Evolutionary conservation across 2,888 invertebrate genomes (phyloP).

Genomic region (Rhogogaster chlorosoma): DNA sequence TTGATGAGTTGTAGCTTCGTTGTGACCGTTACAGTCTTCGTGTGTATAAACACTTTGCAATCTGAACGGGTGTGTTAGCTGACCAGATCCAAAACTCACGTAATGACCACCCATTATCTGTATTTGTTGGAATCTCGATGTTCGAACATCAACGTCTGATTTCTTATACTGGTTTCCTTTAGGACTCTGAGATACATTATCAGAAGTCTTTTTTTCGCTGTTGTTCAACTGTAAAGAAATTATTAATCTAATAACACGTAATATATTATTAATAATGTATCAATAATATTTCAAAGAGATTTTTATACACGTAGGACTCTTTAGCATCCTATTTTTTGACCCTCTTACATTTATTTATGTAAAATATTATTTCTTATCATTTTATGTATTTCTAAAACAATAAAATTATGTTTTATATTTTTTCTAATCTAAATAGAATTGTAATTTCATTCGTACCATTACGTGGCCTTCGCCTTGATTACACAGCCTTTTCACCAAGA

Average conservation of each 20-base stretch:
- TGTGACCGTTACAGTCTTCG: constrained; percentile 74
- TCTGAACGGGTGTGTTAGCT: constrained; percentile 83
- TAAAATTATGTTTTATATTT: background rate
- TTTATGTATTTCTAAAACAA: background rate
- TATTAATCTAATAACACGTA: background rate
- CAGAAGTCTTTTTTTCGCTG: constrained; percentile 56
- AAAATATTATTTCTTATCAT: background rate
- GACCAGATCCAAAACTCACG: constrained; percentile 81
- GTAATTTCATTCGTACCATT: constrained; percentile 60
- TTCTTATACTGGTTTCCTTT: constrained; percentile 41
- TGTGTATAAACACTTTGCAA: constrained; percentile 86
- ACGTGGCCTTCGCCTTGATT: constrained; percentile 66
- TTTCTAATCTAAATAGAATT: background rate
- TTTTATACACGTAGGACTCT: background rate
- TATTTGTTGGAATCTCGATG: constrained; percentile 63
- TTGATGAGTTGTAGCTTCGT: constrained; percentile 89
- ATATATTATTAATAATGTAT: too few species aligned
- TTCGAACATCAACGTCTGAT: constrained; percentile 60
- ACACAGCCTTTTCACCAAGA: constrained; percentile 77
- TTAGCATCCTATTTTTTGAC: background rate
- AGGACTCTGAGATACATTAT: background rate
- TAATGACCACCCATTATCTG: constrained; percentile 65
- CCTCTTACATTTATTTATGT: background rate
- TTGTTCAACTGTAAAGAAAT: constrained; percentile 63
- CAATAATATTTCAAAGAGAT: background rate